These are phyloP conservation scores for Psittacula cyanocephala DNA, from an alignment of 2,113 vertebrate genomes.

Conservation along the genomic window DNA sequence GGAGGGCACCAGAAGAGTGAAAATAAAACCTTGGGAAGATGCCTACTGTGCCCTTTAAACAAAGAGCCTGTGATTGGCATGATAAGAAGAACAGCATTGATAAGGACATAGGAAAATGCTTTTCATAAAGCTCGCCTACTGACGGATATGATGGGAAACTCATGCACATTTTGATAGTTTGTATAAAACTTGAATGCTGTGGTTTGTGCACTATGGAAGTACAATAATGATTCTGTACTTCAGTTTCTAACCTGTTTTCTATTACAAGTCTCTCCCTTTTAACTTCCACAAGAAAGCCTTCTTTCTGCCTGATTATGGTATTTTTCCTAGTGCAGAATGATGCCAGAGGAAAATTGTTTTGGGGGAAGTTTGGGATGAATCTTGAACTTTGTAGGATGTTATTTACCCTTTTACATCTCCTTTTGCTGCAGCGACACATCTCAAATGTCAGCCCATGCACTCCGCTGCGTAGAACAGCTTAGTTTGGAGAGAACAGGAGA, in stretches of 20 bases:
- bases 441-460: background rate
- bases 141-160: background rate
- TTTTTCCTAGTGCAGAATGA: background rate
- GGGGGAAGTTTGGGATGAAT: background rate
- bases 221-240: background rate
- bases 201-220: background rate
- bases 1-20: background rate
- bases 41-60: background rate
- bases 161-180: background rate
- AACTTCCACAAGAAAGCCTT: background rate
- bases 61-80: background rate
- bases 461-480: background rate
- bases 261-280: slow-evolving; percentile 12
- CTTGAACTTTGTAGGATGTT: background rate
- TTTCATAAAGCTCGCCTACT: background rate
- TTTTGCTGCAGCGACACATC: background rate
- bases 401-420: background rate
- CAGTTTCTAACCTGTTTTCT: slow-evolving; percentile 5
- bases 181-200: background rate
- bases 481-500: background rate
- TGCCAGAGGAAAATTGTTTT: background rate
- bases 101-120: background rate
- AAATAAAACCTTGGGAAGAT: background rate
- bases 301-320: background rate
- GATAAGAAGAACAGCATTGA: background rate